Evolutionary conservation across 1,140 invertebrate genomes (phyloP).

Genomic region (Choristoneura fumiferana): DNA sequence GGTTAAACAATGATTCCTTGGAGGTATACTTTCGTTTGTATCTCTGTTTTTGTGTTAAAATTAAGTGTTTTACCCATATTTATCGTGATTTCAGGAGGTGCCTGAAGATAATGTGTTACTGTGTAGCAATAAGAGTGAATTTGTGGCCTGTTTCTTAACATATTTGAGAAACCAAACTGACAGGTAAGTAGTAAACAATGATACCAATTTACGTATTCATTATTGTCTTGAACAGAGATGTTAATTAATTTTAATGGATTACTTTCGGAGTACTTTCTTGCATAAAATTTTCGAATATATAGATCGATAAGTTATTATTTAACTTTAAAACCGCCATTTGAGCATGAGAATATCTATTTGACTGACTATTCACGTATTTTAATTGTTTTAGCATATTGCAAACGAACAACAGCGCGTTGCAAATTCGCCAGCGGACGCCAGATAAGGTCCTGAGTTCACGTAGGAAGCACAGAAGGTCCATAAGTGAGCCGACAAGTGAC

Average conservation of each 20-base stretch:
- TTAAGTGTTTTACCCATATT: slow-evolving; percentile 24
- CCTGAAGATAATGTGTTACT: slow-evolving; percentile 58
- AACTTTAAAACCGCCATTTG: too few relatives aligned
- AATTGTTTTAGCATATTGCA: slow-evolving; percentile 60
- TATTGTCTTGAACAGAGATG: too few relatives aligned
- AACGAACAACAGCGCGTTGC: slow-evolving; percentile 55
- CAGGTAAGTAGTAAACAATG: slow-evolving; percentile 45
- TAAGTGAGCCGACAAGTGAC: slow-evolving; percentile 64
- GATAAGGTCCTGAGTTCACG: slow-evolving; percentile 46
- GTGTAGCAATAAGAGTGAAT: slow-evolving; percentile 60
- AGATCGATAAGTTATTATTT: too few relatives aligned
- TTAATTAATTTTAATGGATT: too few relatives aligned
- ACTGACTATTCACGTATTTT: too few relatives aligned
- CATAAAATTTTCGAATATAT: too few relatives aligned
- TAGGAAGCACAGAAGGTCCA: slow-evolving; percentile 56
- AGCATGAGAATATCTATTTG: too few relatives aligned
- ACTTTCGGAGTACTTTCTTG: too few relatives aligned
- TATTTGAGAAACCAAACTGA: slow-evolving; percentile 64
- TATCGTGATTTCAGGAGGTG: slow-evolving; percentile 48
- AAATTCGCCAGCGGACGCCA: slow-evolving; percentile 55
- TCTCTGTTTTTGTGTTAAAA: slow-evolving; percentile 21
- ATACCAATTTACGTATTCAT: too few relatives aligned
- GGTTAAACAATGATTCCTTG: slow-evolving; percentile 59
- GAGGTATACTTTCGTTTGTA: slow-evolving; percentile 60
- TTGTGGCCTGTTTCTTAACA: slow-evolving; percentile 62